These are phyloP conservation scores for Drosophila nannoptera DNA, from an alignment of 1,140 invertebrate genomes.

Conservation along the genomic window DNA sequence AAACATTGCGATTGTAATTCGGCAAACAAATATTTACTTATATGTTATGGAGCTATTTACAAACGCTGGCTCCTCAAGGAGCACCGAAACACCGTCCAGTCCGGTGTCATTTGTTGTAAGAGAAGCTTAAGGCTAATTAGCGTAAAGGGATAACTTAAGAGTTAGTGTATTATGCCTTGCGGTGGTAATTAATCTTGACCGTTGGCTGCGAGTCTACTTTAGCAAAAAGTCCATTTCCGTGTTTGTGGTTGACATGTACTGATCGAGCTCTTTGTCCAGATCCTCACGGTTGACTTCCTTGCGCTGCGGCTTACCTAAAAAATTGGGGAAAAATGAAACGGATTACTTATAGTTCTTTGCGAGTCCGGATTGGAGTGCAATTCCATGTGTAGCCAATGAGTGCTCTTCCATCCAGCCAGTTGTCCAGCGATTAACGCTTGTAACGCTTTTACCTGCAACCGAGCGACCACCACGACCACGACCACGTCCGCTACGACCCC, in stretches of 20 bases:
- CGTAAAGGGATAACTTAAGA: slow-evolving; percentile 46
- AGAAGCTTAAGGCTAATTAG: slow-evolving; percentile 47
- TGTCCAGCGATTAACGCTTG: slow-evolving; percentile 39
- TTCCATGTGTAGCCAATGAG: slow-evolving; percentile 27
- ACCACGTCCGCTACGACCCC: slow-evolving; percentile 71
- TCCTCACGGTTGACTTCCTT: slow-evolving; percentile 72
- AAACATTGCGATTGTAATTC: slow-evolving; percentile 30
- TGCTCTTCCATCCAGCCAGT: slow-evolving; percentile 21
- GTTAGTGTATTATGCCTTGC: slow-evolving; percentile 36
- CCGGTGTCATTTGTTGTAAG: background rate
- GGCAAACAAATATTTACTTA: slow-evolving; percentile 27
- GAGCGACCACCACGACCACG: slow-evolving; percentile 64
- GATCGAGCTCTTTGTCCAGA: slow-evolving; percentile 75
- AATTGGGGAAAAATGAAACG: background rate
- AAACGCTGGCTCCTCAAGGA: slow-evolving; percentile 16
- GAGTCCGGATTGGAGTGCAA: background rate
- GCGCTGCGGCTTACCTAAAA: slow-evolving; percentile 45
- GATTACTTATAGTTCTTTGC: slow-evolving; percentile 4
- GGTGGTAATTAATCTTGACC: slow-evolving; percentile 42
- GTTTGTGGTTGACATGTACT: slow-evolving; percentile 78
- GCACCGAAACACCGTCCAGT: background rate
- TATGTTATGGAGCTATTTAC: slow-evolving; percentile 31
- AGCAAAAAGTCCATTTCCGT: slow-evolving; percentile 70
- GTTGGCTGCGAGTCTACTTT: slow-evolving; percentile 40
- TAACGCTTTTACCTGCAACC: slow-evolving; percentile 74